phyloP scores from a whole-genome alignment of 2,113 vertebrate species.

The Panthera uncia region DNA sequence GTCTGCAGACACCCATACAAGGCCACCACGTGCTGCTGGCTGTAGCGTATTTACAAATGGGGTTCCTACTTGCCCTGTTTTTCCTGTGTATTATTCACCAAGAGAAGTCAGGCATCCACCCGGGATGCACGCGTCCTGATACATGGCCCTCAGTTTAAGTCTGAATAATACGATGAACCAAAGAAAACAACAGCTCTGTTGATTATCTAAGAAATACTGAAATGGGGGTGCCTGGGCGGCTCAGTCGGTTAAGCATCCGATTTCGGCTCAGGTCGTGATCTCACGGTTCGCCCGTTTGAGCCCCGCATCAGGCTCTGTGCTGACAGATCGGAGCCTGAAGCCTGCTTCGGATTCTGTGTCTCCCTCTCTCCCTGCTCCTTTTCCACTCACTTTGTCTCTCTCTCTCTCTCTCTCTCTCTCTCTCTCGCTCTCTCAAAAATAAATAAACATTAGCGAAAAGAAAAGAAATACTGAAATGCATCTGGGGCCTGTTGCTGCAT shows the following conservation, averaged over 20 bases:
- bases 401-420: no score
- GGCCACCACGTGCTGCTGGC: fast-evolving
- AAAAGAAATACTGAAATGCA: not conserved
- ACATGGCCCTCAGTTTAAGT: not conserved
- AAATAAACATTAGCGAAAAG: no score
- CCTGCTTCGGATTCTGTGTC: no score
- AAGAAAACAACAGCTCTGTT: not conserved
- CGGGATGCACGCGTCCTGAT: not conserved
- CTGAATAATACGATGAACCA: not conserved
- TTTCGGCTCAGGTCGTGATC: no score
- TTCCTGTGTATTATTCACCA: not conserved
- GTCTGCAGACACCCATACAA: not conserved
- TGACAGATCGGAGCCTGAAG: no score
- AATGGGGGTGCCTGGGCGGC: no score
- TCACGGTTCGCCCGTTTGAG: no score
- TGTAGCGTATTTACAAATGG: not conserved
- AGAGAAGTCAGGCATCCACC: not conserved
- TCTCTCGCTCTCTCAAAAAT: no score
- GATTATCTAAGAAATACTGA: not conserved
- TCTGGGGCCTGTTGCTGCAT: fast-evolving
- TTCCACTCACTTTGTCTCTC: no score
- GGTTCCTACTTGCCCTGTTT: fast-evolving
- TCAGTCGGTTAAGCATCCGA: no score
- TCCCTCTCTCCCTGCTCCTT: no score
- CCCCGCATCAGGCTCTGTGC: no score